Base-by-base conservation (phyloP, 2,797 vertebrate genomes). In the Neosilurus hyrtlii region DNA sequence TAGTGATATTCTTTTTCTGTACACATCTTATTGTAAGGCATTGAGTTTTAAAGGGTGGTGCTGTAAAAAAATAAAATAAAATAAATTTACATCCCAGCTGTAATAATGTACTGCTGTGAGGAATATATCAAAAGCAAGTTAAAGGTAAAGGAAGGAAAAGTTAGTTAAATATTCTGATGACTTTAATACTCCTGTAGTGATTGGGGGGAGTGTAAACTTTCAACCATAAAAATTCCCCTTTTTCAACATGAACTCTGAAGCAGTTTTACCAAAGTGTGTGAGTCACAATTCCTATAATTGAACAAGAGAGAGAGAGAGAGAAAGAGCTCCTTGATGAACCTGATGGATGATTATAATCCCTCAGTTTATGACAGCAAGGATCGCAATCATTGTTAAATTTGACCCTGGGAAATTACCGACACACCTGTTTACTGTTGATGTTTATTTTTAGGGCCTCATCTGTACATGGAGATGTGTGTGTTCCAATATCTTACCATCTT, bases 241-340 rank as follows among this genome's bases (percentile, higher is more conserved):
- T 43, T 67, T 67, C 18, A 2, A n/a, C 26, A 56, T 63, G 22
- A 77, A 11, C 14, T 63, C 59, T 24, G 9, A 43, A 51, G 18
- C 7, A 78, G 22, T 18, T 78, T 52, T 20, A 65, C n/a, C 0
- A 63, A 78, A 37, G n/a, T 3, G n/a, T 52, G n/a, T n/a, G n/a
- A n/a, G n/a, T n/a, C n/a, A n/a, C n/a, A n/a, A n/a, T n/a, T n/a
- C n/a, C n/a, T n/a, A n/a, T n/a, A n/a, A n/a, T n/a, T n/a, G n/a
- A n/a, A n/a, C n/a, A n/a, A n/a, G n/a, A n/a, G n/a, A n/a, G n/a
- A n/a, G n/a, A n/a, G n/a, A n/a, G n/a, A 66, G 75, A 67, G 51
- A 76, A 74, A 43, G 26, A 56, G n/a, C 51, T 77, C 82, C 18
- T 66, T 78, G 78, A 22, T 18, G 81, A 87, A 76, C 70, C 79